A percentile compares a stretch with the other conserved stretches of the same genome.
Evolutionary conservation across 1,140 invertebrate genomes (phyloP).

Genomic region (Lepeophtheirus salmonis): DNA sequence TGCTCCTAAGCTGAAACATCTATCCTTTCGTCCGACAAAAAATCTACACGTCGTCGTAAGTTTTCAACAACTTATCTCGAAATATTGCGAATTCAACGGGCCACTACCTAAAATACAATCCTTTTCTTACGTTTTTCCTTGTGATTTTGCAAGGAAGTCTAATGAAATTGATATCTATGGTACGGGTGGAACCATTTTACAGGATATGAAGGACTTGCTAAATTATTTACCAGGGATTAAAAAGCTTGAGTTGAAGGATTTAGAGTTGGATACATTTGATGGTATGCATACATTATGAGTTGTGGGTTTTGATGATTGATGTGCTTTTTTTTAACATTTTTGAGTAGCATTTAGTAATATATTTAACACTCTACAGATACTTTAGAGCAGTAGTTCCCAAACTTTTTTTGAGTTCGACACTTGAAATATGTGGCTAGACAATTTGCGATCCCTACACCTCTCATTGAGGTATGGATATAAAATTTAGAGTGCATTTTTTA

Average conservation of each 20-base stretch:
- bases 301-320: too few species aligned
- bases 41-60: conserved; percentile 67
- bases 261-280: conserved; percentile 10
- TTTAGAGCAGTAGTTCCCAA: too few species aligned
- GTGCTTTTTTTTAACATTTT: too few species aligned
- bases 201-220: conserved; percentile 14
- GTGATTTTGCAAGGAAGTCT: conserved; percentile 17
- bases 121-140: conserved; percentile 25
- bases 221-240: neutral
- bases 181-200: conserved; percentile 39
- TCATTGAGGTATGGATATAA: too few species aligned
- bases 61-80: conserved; percentile 58
- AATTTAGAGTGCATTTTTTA: too few species aligned
- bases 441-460: too few species aligned
- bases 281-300: conserved; percentile 3
- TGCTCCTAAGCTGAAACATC: conserved; percentile 41
- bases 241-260: conserved; percentile 10
- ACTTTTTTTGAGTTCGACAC: too few species aligned
- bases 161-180: conserved; percentile 38
- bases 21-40: conserved; percentile 49
- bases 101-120: conserved; percentile 34
- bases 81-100: conserved; percentile 31
- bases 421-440: too few species aligned
- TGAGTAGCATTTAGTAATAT: too few species aligned
- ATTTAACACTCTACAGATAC: too few species aligned